phyloP scores from a whole-genome alignment of 2,797 vertebrate species.

The Typhlichthys eigenmanni region DNA sequence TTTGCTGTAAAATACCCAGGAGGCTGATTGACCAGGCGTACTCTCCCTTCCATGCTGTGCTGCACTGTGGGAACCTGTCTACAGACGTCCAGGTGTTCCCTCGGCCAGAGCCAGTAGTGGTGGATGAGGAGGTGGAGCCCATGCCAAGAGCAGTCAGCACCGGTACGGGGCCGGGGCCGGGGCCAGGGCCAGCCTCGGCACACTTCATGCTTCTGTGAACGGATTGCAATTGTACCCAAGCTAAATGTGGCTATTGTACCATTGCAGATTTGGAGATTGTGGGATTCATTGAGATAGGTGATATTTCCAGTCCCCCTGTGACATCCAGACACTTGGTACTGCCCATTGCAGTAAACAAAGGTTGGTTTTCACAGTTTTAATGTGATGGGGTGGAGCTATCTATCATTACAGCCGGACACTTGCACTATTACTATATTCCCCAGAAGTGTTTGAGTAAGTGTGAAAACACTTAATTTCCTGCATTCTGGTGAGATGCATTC shows the following conservation, averaged over 20 bases:
- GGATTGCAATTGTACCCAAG: background rate
- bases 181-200: background rate
- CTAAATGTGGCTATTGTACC: background rate
- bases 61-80: slow-evolving; percentile 93
- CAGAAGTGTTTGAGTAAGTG: too few species aligned
- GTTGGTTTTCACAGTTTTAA: slow-evolving; percentile 59
- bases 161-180: slow-evolving; percentile 71
- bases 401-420: background rate
- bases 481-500: too few species aligned
- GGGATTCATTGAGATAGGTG: slow-evolving; percentile 97
- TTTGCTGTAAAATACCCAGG: slow-evolving; percentile 64
- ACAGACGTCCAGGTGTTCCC: slow-evolving; percentile 98
- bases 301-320: slow-evolving; percentile 97
- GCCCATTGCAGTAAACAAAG: slow-evolving; percentile 96
- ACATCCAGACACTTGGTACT: slow-evolving; percentile 94
- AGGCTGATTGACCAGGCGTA: slow-evolving; percentile 95
- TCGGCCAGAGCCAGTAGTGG: slow-evolving; percentile 89
- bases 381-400: background rate
- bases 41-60: slow-evolving; percentile 92
- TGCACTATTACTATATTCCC: background rate
- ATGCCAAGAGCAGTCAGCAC: slow-evolving; percentile 87
- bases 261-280: slow-evolving; percentile 93
- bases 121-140: slow-evolving; percentile 96
- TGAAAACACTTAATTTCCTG: too few species aligned
- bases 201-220: background rate